Conservation (phyloP, 2,113 vertebrate genomes). For the Hydropotes inermis region DNA sequence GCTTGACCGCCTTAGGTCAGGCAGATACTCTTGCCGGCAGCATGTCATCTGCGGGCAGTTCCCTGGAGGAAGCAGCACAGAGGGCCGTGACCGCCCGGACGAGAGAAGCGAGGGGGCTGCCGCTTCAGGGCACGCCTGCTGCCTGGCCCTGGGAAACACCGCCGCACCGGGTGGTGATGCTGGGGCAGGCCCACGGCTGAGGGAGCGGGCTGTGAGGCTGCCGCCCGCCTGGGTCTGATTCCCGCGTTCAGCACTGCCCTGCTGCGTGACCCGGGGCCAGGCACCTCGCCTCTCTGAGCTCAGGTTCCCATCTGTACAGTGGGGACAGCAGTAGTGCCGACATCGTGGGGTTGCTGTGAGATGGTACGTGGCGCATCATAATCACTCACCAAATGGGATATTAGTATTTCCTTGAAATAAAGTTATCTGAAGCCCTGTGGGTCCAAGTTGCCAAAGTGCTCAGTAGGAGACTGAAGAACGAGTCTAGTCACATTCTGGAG, state of each 20-base stretch:
- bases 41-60: background rate
- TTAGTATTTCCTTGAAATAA: background rate
- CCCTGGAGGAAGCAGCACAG: background rate
- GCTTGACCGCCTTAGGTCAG: background rate
- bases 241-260: background rate
- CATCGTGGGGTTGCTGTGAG: background rate
- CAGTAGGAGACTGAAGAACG: background rate
- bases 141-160: background rate
- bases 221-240: background rate
- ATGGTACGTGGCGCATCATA: background rate
- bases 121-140: background rate
- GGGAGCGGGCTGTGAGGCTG: background rate
- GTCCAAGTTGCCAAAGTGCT: background rate
- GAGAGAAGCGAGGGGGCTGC: background rate
- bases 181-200: background rate
- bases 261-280: background rate
- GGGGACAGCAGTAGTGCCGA: background rate
- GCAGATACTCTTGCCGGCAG: background rate
- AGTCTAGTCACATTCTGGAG: background rate
- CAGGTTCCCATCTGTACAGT: background rate
- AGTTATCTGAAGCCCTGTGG: background rate
- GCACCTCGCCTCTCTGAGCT: background rate
- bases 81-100: fast-evolving
- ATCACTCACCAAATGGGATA: background rate
- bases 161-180: fast-evolving